A percentile compares a stretch with the other conserved stretches of the same genome.
These are phyloP conservation scores for Drosophila suboccidentalis DNA, from an alignment of 2,888 invertebrate genomes.

Conservation along the genomic window DNA sequence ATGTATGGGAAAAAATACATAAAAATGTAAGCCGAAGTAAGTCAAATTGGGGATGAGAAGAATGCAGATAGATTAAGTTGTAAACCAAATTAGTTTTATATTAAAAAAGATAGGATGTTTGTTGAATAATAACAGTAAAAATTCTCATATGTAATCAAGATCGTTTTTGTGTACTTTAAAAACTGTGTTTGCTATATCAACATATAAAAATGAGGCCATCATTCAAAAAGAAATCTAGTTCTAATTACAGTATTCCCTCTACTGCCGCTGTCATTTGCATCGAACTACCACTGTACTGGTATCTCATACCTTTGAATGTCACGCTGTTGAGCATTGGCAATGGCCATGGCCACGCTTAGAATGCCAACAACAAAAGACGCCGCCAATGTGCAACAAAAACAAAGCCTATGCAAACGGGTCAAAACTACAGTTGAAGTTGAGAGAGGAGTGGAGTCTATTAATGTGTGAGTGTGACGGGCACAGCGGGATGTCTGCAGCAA, in stretches of 20 bases:
- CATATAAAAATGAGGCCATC: slow-evolving; percentile 1
- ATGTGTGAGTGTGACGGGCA: neutral
- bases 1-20: slow-evolving; percentile 1
- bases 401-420: slow-evolving; percentile 61
- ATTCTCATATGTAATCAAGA: neutral
- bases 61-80: neutral
- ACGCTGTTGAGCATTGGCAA: slow-evolving; percentile 68
- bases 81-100: neutral
- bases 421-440: slow-evolving; percentile 54
- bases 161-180: neutral
- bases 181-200: neutral
- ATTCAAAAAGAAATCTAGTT: slow-evolving; percentile 1
- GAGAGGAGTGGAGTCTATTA: slow-evolving; percentile 4
- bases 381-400: slow-evolving; percentile 57
- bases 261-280: neutral
- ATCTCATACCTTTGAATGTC: slow-evolving; percentile 59
- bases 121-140: neutral
- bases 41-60: neutral
- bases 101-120: neutral
- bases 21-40: no score
- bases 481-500: slow-evolving; percentile 36
- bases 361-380: slow-evolving; percentile 62
- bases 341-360: slow-evolving; percentile 67
- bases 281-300: slow-evolving; percentile 17
- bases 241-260: slow-evolving; percentile 1